Conservation (phyloP, 2,797 vertebrate species). For the Zenarchopterus dispar region DNA sequence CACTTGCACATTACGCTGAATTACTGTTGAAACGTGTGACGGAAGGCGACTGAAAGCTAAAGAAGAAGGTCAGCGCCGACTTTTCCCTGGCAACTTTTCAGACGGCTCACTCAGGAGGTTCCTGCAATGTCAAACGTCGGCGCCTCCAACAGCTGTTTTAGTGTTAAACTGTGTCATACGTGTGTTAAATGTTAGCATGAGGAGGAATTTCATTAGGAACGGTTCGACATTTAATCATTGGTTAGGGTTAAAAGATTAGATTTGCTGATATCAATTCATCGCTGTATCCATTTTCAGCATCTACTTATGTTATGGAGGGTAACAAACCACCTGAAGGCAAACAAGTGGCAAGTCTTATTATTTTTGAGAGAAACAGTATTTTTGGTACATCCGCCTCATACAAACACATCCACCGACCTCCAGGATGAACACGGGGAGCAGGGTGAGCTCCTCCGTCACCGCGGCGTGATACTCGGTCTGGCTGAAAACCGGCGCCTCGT, state of each 20-base stretch:
- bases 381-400: too few relatives aligned
- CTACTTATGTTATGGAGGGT: background rate
- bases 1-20: slow-evolving; percentile 58
- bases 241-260: background rate
- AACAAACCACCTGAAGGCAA: background rate
- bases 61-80: slow-evolving; percentile 31
- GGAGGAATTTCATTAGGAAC: slow-evolving; percentile 29
- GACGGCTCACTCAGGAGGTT: background rate
- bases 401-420: slow-evolving; percentile 74
- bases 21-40: slow-evolving; percentile 54
- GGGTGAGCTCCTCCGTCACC: slow-evolving; percentile 85
- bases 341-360: background rate
- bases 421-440: slow-evolving; percentile 85
- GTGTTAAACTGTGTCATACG: slow-evolving; percentile 39
- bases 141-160: slow-evolving; percentile 12
- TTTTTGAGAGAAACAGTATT: background rate
- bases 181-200: slow-evolving; percentile 40
- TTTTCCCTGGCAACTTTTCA: slow-evolving; percentile 45
- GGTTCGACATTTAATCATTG: slow-evolving; percentile 1
- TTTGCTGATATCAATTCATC: background rate
- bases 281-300: background rate
- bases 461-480: slow-evolving; percentile 84
- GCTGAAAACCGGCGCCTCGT: slow-evolving; percentile 89
- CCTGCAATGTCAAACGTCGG: background rate
- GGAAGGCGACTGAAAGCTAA: slow-evolving; percentile 34